A percentile compares a stretch with the other conserved stretches of the same genome.
phyloP scores from a whole-genome alignment of 2,113 vertebrate species.

The Alligator mississippiensis region DNA sequence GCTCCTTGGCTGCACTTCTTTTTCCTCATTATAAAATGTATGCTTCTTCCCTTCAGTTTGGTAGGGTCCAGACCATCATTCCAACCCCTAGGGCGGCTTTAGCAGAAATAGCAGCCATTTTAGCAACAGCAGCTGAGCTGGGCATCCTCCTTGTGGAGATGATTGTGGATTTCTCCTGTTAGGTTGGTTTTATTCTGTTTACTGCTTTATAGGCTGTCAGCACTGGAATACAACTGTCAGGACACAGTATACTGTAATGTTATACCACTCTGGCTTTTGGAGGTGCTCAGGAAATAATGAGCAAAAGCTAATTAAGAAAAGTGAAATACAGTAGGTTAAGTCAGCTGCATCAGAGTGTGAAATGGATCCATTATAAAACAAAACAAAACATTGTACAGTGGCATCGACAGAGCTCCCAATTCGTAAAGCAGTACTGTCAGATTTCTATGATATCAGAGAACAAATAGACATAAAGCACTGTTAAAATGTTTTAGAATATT shows the following conservation, averaged over 20 bases:
- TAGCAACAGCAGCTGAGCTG: fast-evolving
- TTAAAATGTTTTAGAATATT: fast-evolving
- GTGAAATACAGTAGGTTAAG: constrained; percentile 39
- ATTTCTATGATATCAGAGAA: fast-evolving
- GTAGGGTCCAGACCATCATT: not conserved
- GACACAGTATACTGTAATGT: not conserved
- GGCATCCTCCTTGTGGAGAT: not conserved
- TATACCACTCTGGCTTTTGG: not conserved
- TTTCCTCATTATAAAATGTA: fast-evolving
- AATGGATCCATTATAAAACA: constrained; percentile 56
- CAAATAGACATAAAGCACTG: fast-evolving
- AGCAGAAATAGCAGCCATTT: not conserved
- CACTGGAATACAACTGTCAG: not conserved
- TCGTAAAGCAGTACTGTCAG: not conserved
- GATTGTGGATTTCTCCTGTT: not conserved
- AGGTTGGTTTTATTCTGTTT: not conserved
- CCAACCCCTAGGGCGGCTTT: not conserved
- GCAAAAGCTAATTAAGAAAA: constrained; percentile 49
- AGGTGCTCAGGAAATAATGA: not conserved
- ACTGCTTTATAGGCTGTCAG: not conserved
- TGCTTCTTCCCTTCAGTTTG: not conserved
- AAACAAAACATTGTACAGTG: not conserved
- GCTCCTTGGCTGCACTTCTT: not conserved
- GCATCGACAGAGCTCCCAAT: not conserved
- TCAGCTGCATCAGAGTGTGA: constrained; percentile 42